These are phyloP conservation scores for Branchellion lobata DNA, from an alignment of 2,888 invertebrate genomes.

Conservation along the genomic window DNA sequence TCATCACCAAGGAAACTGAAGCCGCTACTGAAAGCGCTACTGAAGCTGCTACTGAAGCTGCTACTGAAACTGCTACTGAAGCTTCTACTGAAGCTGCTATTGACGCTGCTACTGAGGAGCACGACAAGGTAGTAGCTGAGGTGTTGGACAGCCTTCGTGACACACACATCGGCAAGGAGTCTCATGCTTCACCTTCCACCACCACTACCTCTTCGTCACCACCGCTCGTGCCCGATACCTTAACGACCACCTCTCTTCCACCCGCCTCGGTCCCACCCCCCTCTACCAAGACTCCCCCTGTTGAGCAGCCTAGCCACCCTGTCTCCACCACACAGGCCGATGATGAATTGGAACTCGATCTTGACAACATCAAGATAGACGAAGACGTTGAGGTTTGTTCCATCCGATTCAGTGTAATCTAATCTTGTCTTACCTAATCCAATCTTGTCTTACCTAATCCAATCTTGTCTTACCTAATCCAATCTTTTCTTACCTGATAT, in stretches of 20 bases:
- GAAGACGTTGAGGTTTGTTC: constrained; percentile 74
- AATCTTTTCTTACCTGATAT: too few species aligned
- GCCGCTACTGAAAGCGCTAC: too few species aligned
- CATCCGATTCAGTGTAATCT: too few species aligned
- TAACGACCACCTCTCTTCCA: constrained; percentile 51
- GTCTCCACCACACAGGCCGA: constrained; percentile 59
- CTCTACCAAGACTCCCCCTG: background rate
- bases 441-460: too few species aligned
- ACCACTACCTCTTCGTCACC: constrained; percentile 24
- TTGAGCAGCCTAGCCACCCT: too few species aligned
- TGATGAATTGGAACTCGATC: constrained; percentile 79
- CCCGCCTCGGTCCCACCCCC: constrained; percentile 54
- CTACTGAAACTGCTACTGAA: too few species aligned
- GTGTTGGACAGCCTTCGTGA: background rate
- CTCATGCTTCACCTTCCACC: background rate
- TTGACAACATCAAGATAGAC: constrained; percentile 79
- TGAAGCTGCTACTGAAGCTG: too few species aligned
- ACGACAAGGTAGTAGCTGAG: constrained; percentile 19
- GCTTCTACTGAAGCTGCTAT: too few species aligned
- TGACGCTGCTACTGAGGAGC: constrained; percentile 10
- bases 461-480: too few species aligned
- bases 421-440: too few species aligned
- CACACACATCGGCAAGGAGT: too few species aligned
- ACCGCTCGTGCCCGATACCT: background rate
- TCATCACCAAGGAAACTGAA: background rate